A percentile compares a stretch with the other conserved stretches of the same genome.
Conservation (phyloP, 2,888 invertebrate genomes). For the Chaetogeoica ovagalla region DNA sequence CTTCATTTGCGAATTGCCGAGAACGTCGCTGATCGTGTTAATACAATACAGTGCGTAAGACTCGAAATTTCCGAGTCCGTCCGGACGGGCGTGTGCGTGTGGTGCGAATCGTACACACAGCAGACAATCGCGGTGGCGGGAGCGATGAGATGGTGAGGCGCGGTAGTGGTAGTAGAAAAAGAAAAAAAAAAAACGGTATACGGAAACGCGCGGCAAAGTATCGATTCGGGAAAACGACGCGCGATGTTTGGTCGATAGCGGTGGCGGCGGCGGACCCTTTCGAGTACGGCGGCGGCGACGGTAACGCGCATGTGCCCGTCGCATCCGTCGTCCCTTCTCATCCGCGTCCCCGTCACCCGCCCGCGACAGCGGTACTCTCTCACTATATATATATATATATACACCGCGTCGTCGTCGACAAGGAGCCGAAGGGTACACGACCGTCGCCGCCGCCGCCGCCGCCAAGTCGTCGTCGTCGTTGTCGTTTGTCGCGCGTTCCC, state of each 20-base stretch:
- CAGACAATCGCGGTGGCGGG: no score
- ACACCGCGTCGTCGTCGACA: neutral
- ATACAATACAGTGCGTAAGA: no score
- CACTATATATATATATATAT: neutral
- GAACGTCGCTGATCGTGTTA: no score
- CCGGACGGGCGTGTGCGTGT: no score
- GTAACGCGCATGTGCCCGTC: slow-evolving; percentile 24
- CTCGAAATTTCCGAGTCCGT: no score
- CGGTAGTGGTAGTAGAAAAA: neutral
- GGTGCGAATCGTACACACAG: no score
- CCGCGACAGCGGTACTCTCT: neutral
- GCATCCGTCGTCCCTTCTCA: neutral
- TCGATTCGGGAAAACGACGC: slow-evolving; percentile 46
- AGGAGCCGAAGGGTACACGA: no score
- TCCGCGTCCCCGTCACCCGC: neutral
- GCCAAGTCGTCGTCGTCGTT: slow-evolving; percentile 15
- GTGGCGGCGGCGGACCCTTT: slow-evolving; percentile 47
- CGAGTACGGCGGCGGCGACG: slow-evolving; percentile 6
- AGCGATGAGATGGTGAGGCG: no score
- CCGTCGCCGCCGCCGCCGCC: no score
- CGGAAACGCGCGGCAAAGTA: slow-evolving; percentile 26
- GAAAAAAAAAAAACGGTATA: neutral
- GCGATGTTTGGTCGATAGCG: slow-evolving; percentile 50
- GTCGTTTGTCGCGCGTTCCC: slow-evolving; percentile 2
- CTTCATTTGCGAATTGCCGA: no score